Evolutionary conservation across 2,888 invertebrate genomes (phyloP).

Genomic region (Dorcus parallelipipedus): DNA sequence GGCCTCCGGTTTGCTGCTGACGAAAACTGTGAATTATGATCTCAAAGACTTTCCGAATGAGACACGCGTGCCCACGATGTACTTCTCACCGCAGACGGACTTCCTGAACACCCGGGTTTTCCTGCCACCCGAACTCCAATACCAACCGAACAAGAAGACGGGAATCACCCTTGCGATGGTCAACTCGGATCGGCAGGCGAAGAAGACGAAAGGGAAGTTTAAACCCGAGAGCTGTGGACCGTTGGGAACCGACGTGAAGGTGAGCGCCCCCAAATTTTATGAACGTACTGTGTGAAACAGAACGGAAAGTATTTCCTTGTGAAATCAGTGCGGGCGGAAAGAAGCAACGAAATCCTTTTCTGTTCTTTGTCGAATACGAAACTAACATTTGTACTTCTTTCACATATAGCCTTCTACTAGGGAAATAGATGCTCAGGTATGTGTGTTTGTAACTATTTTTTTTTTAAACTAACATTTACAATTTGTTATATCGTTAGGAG

Average conservation of each 20-base stretch:
- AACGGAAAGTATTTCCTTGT: conserved; percentile 15
- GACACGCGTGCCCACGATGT: conserved; percentile 85
- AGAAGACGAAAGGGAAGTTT: conserved; percentile 50
- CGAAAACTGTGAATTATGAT: conserved; percentile 80
- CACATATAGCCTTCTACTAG: conserved; percentile 34
- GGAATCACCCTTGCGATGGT: conserved; percentile 48
- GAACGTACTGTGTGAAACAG: background rate
- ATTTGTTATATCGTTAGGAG: background rate
- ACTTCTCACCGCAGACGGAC: conserved; percentile 74
- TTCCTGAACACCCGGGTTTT: conserved; percentile 76
- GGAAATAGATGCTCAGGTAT: conserved; percentile 65
- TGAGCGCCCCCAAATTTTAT: conserved; percentile 35
- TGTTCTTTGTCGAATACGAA: conserved; percentile 7
- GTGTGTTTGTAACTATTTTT: conserved; percentile 22
- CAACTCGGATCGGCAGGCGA: conserved; percentile 45
- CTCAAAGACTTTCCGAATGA: conserved; percentile 86
- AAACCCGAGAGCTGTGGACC: conserved; percentile 56
- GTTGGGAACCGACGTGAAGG: conserved; percentile 59
- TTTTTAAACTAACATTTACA: conserved; percentile 7
- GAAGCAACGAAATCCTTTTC: conserved; percentile 13
- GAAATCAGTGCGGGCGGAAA: background rate
- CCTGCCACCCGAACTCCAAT: conserved; percentile 76
- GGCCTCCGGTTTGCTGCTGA: conserved; percentile 84
- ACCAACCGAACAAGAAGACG: conserved; percentile 48
- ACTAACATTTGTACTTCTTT: conserved; percentile 22